A percentile compares a stretch with the other conserved stretches of the same genome.
These are phyloP conservation scores for Limnephilus auricula DNA, from an alignment of 2,888 invertebrate genomes.

Conservation along the genomic window DNA sequence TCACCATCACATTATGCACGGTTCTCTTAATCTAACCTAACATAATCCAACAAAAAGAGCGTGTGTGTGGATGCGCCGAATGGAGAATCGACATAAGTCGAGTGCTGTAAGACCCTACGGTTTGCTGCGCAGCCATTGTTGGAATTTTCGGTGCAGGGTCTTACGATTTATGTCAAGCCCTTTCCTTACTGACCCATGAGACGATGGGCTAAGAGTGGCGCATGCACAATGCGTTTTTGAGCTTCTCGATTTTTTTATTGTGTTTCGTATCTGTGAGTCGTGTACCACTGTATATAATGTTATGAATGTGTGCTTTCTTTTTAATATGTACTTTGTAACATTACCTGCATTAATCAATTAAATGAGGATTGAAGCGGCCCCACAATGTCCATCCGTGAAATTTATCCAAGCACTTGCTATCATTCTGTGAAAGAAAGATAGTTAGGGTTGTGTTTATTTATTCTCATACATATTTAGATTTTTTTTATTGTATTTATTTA, in stretches of 20 bases:
- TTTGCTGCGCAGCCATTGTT: too few relatives aligned
- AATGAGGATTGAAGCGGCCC: too few relatives aligned
- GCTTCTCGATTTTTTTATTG: background rate
- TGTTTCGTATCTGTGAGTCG: background rate
- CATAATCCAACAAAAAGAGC: background rate
- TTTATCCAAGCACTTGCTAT: too few relatives aligned
- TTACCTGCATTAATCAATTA: background rate
- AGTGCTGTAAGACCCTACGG: too few relatives aligned
- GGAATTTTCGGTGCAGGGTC: too few relatives aligned
- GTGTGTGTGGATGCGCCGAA: background rate
- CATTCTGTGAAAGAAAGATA: background rate
- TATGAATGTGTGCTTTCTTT: background rate
- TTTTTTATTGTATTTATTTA: too few relatives aligned
- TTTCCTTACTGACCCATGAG: too few relatives aligned
- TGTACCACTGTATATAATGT: too few relatives aligned
- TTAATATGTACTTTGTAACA: background rate
- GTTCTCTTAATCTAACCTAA: background rate
- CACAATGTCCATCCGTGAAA: background rate
- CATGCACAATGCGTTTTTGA: too few relatives aligned
- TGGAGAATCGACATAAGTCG: background rate
- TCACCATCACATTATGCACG: background rate
- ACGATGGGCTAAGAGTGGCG: too few relatives aligned
- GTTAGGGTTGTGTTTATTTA: background rate
- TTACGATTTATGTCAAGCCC: too few relatives aligned
- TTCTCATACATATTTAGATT: background rate